phyloP scores from a whole-genome alignment of 2,888 invertebrate genomes.

The Leptopilina myrica region DNA sequence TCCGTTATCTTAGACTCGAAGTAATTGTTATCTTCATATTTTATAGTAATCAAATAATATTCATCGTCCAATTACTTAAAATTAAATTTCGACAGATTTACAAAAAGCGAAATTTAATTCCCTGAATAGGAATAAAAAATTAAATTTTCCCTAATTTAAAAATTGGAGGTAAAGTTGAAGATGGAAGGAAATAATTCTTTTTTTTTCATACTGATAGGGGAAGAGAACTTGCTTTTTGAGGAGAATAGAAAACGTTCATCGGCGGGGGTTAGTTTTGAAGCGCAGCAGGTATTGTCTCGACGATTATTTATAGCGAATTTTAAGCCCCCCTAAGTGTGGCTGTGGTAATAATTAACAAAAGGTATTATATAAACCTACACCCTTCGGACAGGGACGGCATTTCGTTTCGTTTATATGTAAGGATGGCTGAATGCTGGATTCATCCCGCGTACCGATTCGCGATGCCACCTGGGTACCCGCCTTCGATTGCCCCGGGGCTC shows the following conservation, averaged over 20 bases:
- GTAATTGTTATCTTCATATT: too few relatives aligned
- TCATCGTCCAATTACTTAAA: too few relatives aligned
- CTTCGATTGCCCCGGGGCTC: conserved; percentile 65
- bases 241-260: conserved; percentile 12
- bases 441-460: background rate
- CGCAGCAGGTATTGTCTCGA: conserved; percentile 60
- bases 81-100: too few relatives aligned
- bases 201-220: background rate
- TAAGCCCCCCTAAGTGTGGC: conserved; percentile 68
- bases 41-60: too few relatives aligned
- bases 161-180: too few relatives aligned
- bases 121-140: too few relatives aligned
- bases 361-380: conserved; percentile 61
- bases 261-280: conserved; percentile 22
- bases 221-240: conserved; percentile 3
- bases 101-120: too few relatives aligned
- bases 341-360: conserved; percentile 69
- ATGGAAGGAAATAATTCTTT: background rate
- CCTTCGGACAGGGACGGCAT: conserved; percentile 45
- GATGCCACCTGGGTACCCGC: conserved; percentile 69
- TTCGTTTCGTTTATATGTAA: conserved; percentile 49
- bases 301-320: conserved; percentile 68
- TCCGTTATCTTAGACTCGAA: too few relatives aligned
- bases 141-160: too few relatives aligned
- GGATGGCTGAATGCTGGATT: conserved; percentile 43